A percentile compares a stretch with the other conserved stretches of the same genome.
These are phyloP conservation scores for Drosophila pandora DNA, from an alignment of 1,140 invertebrate species.

Conservation along the genomic window DNA sequence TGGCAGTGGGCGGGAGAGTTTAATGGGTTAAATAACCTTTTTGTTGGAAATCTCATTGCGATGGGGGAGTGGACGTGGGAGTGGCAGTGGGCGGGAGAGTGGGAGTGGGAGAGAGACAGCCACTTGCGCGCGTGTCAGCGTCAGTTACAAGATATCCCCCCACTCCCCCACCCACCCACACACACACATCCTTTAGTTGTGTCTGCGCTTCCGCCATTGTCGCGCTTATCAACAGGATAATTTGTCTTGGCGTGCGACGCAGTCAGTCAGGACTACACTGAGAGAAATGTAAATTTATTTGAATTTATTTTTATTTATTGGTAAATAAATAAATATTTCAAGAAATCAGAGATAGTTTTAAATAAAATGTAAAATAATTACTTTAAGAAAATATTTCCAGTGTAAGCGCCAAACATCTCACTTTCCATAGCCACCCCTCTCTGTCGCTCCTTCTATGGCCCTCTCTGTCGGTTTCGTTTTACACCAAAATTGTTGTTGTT, in stretches of 20 bases:
- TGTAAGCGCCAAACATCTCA: slow-evolving; percentile 6
- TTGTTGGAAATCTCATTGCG: slow-evolving; percentile 63
- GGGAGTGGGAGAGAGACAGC: slow-evolving; percentile 12
- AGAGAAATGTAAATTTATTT: background rate
- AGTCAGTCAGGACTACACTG: slow-evolving; percentile 31
- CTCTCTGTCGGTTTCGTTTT: slow-evolving; percentile 3
- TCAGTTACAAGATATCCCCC: slow-evolving; percentile 51
- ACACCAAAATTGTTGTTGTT: slow-evolving; percentile 50
- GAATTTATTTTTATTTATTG: too few species aligned
- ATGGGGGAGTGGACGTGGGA: background rate
- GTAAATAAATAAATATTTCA: too few species aligned
- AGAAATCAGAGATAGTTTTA: too few species aligned
- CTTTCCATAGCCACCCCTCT: background rate
- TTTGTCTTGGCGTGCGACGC: slow-evolving; percentile 77
- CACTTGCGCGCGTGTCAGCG: slow-evolving; percentile 63
- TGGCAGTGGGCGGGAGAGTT: background rate
- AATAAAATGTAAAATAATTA: too few species aligned
- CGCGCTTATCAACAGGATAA: slow-evolving; percentile 80
- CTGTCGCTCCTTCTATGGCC: background rate
- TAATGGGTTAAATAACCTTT: slow-evolving; percentile 78
- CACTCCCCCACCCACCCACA: background rate
- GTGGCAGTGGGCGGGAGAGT: too few species aligned
- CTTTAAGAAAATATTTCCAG: background rate
- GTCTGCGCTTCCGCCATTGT: slow-evolving; percentile 66
- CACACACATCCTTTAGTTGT: slow-evolving; percentile 18